Percentiles rank a stretch among this genome's conserved stretches.
Conservation (phyloP, 2,797 vertebrate genomes). For the Ataeniobius toweri region DNA sequence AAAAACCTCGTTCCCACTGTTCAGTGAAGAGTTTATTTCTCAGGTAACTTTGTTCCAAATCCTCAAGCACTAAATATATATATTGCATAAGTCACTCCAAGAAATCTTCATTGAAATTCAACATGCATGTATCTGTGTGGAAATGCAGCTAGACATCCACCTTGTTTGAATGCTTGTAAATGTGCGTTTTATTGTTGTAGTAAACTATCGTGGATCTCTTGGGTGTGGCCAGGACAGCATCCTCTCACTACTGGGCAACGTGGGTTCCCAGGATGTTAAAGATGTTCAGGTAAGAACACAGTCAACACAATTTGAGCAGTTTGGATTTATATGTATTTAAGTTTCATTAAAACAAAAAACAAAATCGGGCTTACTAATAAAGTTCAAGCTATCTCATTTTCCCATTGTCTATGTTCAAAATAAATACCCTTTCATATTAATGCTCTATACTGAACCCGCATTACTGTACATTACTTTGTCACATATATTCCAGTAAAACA, state of each 20-base stretch:
- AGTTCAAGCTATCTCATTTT: not conserved
- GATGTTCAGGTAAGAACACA: conserved; percentile 89
- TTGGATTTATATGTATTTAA: no score
- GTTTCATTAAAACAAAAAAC: not conserved
- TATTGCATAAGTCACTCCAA: not conserved
- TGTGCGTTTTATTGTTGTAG: conserved; percentile 65
- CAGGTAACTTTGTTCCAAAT: not conserved
- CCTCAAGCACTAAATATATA: not conserved
- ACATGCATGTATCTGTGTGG: not conserved
- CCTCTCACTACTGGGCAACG: conserved; percentile 87
- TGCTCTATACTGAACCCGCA: not conserved
- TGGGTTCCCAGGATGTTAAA: conserved; percentile 90
- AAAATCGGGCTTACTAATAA: not conserved
- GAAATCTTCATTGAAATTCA: not conserved
- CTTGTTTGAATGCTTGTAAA: not conserved
- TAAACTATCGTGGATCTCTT: conserved; percentile 95
- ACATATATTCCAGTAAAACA: not conserved
- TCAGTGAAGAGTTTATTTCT: not conserved
- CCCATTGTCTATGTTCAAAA: not conserved
- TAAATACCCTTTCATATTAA: not conserved
- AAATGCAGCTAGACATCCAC: not conserved
- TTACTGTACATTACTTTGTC: not conserved
- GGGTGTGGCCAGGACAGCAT: conserved; percentile 95
- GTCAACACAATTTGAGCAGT: not conserved
- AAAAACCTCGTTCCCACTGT: not conserved